phyloP scores from a whole-genome alignment of 2,797 vertebrate genomes.

The Liasis olivaceus region DNA sequence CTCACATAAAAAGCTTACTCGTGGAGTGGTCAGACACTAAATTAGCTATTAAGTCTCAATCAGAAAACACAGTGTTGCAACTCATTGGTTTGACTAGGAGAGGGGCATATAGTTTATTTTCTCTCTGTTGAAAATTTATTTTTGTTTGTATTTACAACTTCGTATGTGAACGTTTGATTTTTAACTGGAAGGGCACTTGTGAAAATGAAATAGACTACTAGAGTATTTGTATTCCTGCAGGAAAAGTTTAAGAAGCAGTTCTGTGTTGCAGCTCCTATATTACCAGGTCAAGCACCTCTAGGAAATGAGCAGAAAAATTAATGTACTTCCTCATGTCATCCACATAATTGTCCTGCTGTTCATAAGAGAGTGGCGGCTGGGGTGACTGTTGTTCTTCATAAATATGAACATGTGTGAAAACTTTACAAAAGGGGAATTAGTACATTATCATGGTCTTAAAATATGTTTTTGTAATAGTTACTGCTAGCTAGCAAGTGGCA shows the following conservation, averaged over 20 bases:
- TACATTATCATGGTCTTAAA: background rate
- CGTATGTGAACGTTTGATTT: slow-evolving; percentile 20
- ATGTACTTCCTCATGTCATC: background rate
- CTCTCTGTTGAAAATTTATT: slow-evolving; percentile 33
- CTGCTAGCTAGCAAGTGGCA: background rate
- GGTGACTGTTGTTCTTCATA: background rate
- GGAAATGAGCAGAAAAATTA: background rate
- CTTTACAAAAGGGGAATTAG: background rate
- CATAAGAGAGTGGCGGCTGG: background rate
- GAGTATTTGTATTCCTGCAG: slow-evolving; percentile 10
- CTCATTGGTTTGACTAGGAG: slow-evolving; percentile 24
- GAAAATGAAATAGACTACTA: background rate
- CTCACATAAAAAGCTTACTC: background rate
- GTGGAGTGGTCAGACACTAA: slow-evolving; percentile 1
- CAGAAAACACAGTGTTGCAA: slow-evolving; percentile 16
- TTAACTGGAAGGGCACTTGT: slow-evolving; percentile 9
- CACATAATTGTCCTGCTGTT: background rate
- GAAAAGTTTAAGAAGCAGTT: slow-evolving; percentile 19
- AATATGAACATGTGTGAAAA: background rate
- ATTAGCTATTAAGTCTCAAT: slow-evolving; percentile 37
- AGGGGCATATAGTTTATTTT: slow-evolving; percentile 20
- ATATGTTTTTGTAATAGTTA: background rate
- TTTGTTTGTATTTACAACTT: slow-evolving; percentile 15
- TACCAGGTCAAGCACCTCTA: background rate
- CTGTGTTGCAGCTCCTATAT: background rate